Evolutionary conservation across 2,888 invertebrate species (phyloP).

Genomic region (Caenorhabditis angaria): DNA sequence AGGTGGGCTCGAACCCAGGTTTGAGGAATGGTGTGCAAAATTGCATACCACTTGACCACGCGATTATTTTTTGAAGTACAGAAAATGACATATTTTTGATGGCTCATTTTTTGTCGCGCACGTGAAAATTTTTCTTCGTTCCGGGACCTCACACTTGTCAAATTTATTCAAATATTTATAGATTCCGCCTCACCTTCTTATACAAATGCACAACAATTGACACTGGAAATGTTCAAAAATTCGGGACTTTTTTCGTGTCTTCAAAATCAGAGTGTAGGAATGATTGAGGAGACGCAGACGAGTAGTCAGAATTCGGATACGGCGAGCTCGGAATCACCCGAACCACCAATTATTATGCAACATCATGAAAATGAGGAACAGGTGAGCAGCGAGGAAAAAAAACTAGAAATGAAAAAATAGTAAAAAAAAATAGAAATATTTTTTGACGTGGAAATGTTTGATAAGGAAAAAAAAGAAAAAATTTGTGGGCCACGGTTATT

Average conservation of each 20-base stretch:
- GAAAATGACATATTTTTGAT: too few species aligned
- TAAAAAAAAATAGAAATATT: too few species aligned
- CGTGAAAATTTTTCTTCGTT: too few species aligned
- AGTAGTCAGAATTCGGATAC: conserved; percentile 29
- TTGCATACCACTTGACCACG: too few species aligned
- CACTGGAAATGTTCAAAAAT: conserved; percentile 11
- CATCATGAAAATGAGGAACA: conserved; percentile 11
- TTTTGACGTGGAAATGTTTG: too few species aligned
- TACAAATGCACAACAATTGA: not conserved
- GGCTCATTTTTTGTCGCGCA: too few species aligned
- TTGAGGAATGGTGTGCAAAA: too few species aligned
- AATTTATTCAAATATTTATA: not conserved
- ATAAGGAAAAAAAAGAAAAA: too few species aligned
- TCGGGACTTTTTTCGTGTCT: conserved; percentile 5
- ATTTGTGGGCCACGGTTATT: not conserved
- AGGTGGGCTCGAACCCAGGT: too few species aligned
- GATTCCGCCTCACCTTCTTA: conserved; percentile 10
- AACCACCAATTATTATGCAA: conserved; percentile 10
- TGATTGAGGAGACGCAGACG: not conserved
- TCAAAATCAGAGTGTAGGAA: not conserved
- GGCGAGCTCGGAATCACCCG: conserved; percentile 43
- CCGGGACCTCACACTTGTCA: too few species aligned
- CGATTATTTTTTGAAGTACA: too few species aligned
- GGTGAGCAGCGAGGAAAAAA: conserved; percentile 11
- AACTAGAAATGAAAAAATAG: too few species aligned